Percentiles rank a stretch among this genome's conserved stretches.
Evolutionary conservation across 2,113 vertebrate genomes (phyloP).

Genomic region (Mirza zaza): DNA sequence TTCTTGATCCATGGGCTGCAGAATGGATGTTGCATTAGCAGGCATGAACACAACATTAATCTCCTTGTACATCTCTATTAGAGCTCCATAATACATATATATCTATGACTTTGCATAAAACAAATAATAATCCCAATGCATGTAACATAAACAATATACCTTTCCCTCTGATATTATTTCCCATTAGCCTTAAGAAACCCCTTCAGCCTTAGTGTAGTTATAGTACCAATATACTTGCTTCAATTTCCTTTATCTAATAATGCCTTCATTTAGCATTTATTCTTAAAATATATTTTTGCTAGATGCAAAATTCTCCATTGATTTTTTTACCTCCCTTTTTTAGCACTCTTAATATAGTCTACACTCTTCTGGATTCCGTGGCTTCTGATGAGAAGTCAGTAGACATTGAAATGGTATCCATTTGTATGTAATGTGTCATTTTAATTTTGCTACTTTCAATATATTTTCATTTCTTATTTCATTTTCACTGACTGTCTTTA

Average conservation of each 20-base stretch:
- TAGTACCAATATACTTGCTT: neutral
- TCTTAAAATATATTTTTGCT: neutral
- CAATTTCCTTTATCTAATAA: neutral
- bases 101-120: neutral
- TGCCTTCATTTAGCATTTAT: neutral
- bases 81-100: neutral
- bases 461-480: neutral
- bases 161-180: neutral
- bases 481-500: too few species aligned
- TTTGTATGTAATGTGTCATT: neutral
- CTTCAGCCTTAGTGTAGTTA: neutral
- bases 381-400: neutral
- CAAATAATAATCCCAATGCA: neutral
- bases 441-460: neutral
- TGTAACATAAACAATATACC: neutral
- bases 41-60: neutral
- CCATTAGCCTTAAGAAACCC: neutral
- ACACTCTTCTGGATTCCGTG: neutral
- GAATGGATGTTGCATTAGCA: neutral
- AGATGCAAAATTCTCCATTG: neutral
- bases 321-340: neutral
- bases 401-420: neutral
- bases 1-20: neutral
- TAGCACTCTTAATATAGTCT: neutral
- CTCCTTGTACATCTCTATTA: neutral